Evolutionary conservation across 2,797 vertebrate species (phyloP), one percentile per base, ranked within the genome.

Genomic region (Galaxias olidus): DNA sequence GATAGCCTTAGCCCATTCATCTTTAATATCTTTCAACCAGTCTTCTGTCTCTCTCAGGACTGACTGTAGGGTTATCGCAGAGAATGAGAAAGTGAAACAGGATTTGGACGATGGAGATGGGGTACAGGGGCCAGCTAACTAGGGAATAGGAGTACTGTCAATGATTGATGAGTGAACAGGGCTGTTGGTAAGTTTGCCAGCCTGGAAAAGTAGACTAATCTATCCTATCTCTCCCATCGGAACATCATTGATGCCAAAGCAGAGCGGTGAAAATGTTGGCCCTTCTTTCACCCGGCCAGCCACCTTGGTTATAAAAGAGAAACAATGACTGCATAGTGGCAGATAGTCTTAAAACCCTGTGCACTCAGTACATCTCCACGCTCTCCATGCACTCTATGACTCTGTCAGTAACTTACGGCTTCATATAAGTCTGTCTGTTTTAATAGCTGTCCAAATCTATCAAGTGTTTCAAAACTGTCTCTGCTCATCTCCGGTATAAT

Each of bases 151-250:
- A 84, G 79, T 79, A 77, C 82, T 79, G 77, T 92, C 86, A 93
- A 93, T 92, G 90, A 93, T 91, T 91, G 92, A 94, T 92, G 91
- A 92, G 82, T 58, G 80, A 84, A 86, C 86, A 79, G 84, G 72
- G 66, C 76, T 80, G 76, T 86, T 84, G 82, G 82, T 81, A 79
- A 73, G 61, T 86, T 88, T 68, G 75, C 85, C 87, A 87, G 84
- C 76, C 83, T 89, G 84, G 84, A 85, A 87, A 90, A 91, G 89
- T 82, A 76, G 79, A 85, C 87, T 84, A 87, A 91, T 89, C 84
- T 83, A 88, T 89, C 84, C 81, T 76, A 63, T 79, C 79, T 72
- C 61, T 79, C 81, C 65, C 84, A 13, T 65, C 76, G 77, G 85
- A 87, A 81, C 70, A 75, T 52, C 58, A 75, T 65, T 60, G 20